Evolutionary conservation across 2,797 vertebrate species (phyloP), one percentile per base, ranked within the genome.

Genomic region (Amniataba percoides): DNA sequence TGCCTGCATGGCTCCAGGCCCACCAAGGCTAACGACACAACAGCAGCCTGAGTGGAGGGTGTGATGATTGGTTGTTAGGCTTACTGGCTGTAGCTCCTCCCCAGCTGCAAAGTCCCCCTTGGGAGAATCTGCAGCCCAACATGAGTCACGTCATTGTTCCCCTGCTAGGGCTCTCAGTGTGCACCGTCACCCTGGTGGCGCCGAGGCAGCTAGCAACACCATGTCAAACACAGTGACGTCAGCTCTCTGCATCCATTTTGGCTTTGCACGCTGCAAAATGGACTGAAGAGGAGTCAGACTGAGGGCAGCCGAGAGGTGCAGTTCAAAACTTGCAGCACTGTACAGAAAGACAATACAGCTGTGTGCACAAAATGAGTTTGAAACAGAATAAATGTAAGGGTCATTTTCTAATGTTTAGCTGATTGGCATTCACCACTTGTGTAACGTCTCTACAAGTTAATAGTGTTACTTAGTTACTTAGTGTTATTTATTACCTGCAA

Each of bases 171-270:
- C 86, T 71, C 74, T 77, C 36, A n/a, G 80, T 57, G 73, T 80
- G 84, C 80, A 39, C 87, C 49, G 81, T 90, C 90, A 83, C 93
- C 89, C 89, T 80, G 89, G 88, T 88, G 90, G 90, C 91, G 83
- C 85, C 84, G 9, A 53, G 80, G 74, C 64, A 19, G 84, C 80
- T 81, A 78, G 77, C 90, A 92, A 91, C 88, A 77, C 88, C 83
- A 49, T 80, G 89, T 89, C 81, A 91, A 90, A 82, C 84, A 79
- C 75, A 18, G 75, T 88, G 87, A 91, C 87, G 84, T 89, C 89
- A 91, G 81, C 74, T 43, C 83, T 68, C 86, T 82, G 90, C 92
- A 80, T 90, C 91, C 92, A 94, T 92, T 91, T 94, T 91, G 85
- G 81, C 79, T 87, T 39, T 31, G 65, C 87, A 83, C 25, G 0